These are phyloP conservation scores for Nycticebus coucang DNA, from an alignment of 2,113 vertebrate genomes.

Conservation along the genomic window DNA sequence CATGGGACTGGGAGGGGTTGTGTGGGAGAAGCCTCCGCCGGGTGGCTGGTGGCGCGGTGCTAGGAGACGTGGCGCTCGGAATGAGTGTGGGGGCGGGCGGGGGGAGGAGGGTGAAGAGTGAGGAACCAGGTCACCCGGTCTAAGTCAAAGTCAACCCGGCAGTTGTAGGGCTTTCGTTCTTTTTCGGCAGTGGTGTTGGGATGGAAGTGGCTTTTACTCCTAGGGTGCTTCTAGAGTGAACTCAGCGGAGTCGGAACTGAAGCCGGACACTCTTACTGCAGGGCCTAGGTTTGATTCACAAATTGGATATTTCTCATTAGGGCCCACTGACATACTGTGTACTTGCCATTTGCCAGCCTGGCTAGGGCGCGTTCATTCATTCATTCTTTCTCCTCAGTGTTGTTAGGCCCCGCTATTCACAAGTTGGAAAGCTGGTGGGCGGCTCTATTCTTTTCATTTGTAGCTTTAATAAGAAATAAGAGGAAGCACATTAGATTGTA, in stretches of 20 bases:
- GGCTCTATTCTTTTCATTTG: constrained; percentile 28
- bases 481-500: not conserved
- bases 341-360: not conserved
- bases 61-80: not conserved
- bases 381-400: not conserved
- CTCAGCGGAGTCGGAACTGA: not conserved
- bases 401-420: not conserved
- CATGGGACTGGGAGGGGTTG: not conserved
- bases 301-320: not conserved
- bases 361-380: not conserved
- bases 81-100: not conserved
- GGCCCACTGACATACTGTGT: not conserved
- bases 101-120: not conserved
- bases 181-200: not conserved
- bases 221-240: not conserved
- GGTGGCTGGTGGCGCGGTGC: not conserved
- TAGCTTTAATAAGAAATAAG: constrained; percentile 47
- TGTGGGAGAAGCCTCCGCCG: not conserved
- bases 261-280: not conserved
- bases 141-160: not conserved
- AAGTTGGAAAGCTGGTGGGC: not conserved
- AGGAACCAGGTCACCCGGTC: not conserved
- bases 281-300: not conserved
- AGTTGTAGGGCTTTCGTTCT: too few species aligned
- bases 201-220: not conserved